Percentiles rank a stretch among this genome's conserved stretches.
These are phyloP conservation scores for Heliothis subflexa DNA, from an alignment of 1,140 invertebrate genomes.

Conservation along the genomic window DNA sequence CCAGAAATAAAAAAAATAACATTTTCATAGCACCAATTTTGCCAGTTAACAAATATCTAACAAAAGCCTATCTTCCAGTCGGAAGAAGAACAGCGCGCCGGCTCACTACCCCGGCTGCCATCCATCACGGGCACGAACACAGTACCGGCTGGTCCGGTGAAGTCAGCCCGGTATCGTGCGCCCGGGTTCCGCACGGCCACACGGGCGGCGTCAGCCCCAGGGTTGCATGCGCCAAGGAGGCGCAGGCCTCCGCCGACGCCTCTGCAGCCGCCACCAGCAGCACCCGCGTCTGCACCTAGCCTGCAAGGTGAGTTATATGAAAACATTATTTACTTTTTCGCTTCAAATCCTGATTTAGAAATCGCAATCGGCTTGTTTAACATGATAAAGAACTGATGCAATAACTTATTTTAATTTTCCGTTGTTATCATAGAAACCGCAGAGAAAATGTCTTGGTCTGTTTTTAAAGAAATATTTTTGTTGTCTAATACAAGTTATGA, in stretches of 20 bases:
- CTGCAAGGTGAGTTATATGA: conserved; percentile 69
- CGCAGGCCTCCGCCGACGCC: conserved; percentile 86
- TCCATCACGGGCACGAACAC: conserved; percentile 87
- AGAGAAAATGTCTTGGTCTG: neutral
- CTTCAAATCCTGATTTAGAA: neutral
- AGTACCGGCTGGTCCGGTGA: conserved; percentile 88
- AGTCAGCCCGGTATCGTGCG: conserved; percentile 94
- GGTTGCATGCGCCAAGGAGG: conserved; percentile 88
- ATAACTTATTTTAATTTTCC: no score
- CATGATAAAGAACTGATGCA: no score
- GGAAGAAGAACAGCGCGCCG: conserved; percentile 91
- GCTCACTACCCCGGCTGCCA: conserved; percentile 91
- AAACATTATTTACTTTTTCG: neutral
- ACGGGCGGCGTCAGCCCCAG: conserved; percentile 90
- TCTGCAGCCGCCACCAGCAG: conserved; percentile 80
- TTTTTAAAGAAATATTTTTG: neutral
- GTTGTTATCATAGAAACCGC: neutral
- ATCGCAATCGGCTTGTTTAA: no score
- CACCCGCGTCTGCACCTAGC: conserved; percentile 74
- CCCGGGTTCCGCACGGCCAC: conserved; percentile 91
- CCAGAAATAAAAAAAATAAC: no score
- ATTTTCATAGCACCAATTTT: no score
- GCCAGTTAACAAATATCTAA: neutral
- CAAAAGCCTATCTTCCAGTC: conserved; percentile 59
- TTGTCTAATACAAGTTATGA: conserved; percentile 17